phyloP scores from a whole-genome alignment of 92 coral and sea anemone species.

The Hydrozoanthus gracilis region DNA sequence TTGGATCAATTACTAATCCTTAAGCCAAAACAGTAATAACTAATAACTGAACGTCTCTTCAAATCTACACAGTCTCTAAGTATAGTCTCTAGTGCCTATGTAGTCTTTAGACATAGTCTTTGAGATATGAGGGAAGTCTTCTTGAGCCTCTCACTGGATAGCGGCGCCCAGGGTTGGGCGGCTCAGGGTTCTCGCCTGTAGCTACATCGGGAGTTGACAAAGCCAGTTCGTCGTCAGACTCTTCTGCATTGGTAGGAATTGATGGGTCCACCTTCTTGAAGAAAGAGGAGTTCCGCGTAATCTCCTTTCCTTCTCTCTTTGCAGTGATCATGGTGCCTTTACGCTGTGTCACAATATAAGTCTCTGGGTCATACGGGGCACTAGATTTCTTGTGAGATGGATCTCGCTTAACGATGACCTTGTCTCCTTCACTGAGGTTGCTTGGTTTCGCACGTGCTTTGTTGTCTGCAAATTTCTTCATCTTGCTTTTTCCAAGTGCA shows the following conservation, averaged over 20 bases:
- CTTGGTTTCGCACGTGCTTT: constrained; percentile 30
- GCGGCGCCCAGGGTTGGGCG: constrained; percentile 29
- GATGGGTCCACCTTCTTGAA: constrained; percentile 38
- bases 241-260: constrained; percentile 13
- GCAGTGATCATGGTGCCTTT: constrained; percentile 35
- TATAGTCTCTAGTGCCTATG: constrained; percentile 28
- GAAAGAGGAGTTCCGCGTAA: constrained; percentile 36
- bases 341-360: constrained; percentile 26
- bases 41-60: constrained; percentile 27
- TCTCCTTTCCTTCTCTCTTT: constrained; percentile 27
- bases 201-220: constrained; percentile 19
- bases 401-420: constrained; percentile 19
- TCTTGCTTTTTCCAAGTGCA: constrained; percentile 20
- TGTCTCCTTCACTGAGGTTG: constrained; percentile 27
- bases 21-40: constrained; percentile 17
- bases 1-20: constrained; percentile 24
- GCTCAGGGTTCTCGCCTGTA: constrained; percentile 15
- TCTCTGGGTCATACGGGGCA: constrained; percentile 35
- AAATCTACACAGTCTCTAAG: constrained; percentile 22
- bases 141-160: constrained; percentile 43
- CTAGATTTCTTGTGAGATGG: constrained; percentile 25
- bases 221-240: constrained; percentile 29
- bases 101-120: constrained; percentile 34
- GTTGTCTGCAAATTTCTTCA: constrained; percentile 29
- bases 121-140: constrained; percentile 34